Base-by-base conservation (phyloP, 2,888 invertebrate species). In the Cheilosia scutellata region DNA sequence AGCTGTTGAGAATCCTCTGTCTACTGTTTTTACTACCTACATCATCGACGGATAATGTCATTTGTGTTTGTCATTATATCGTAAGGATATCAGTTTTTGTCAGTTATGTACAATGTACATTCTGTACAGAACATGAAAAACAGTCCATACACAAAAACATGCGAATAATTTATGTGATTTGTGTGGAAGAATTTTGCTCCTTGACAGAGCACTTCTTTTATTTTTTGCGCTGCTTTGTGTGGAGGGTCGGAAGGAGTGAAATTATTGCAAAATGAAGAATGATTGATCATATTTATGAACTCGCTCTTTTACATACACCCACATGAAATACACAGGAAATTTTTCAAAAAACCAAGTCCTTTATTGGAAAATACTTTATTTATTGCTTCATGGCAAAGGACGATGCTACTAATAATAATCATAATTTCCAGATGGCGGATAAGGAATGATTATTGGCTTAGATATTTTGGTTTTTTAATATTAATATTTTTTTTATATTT, bases 381-480 rank as follows among this genome's bases (percentile, higher is more conserved):
- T 78, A 78, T 78, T 78, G 55, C 62, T 47, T 40, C 20, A 53
- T 62, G 70, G 33, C 65, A 72, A 72, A 57, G 66, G 80, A 80
- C 76, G 80, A 75, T 76, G 60, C 75, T 84, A 75, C 75, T 84
- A 75, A 84, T 80, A 84, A 84, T 84, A 84, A 80, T 80, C 80
- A 80, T 84, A 84, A 84, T 75, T 80, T 79, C 84, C 84, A 84
- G 84, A 84, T 84, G 84, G 75, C 71, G 80, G 80, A 80, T 84
- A 84, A 84, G 80, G 75, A 84, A 84, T 80, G 84, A 84, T 84
- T 84, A 84, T 84, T 75, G 75, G 65, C 55, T 55, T 65, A 63
- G 70, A 77, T 71, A 71, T 66, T 70, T 79, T 47, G 75, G 44
- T 71, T 63, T 63, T 55, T 42, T 71, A 58, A 49, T 66, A 37